These are phyloP conservation scores for Crax fasciolata DNA, from an alignment of 2,797 vertebrate species.

Conservation along the genomic window DNA sequence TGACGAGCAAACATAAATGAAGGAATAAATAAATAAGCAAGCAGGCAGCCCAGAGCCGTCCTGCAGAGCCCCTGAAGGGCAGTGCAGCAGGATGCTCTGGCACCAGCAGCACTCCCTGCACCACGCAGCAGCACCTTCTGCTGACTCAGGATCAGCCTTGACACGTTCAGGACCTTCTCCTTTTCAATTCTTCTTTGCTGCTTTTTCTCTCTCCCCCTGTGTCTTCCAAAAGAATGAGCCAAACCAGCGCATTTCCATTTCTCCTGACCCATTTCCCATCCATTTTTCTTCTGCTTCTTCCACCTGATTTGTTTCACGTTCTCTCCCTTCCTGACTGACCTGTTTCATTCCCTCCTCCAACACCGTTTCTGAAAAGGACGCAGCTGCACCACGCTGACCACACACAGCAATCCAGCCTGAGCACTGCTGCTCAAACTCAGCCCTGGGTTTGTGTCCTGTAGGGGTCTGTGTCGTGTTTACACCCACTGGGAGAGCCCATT, in stretches of 20 bases:
- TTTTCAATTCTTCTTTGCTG: not conserved
- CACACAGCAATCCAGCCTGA: rapidly evolving
- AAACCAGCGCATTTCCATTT: not conserved
- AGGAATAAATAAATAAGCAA: not conserved
- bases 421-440: not conserved
- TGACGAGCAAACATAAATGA: not conserved
- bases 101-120: not conserved
- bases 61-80: not conserved
- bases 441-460: not conserved
- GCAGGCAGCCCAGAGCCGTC: not conserved
- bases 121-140: not conserved
- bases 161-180: not conserved
- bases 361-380: not conserved
- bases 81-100: not conserved
- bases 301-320: not conserved
- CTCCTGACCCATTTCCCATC: not conserved
- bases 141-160: slow-evolving; percentile 57
- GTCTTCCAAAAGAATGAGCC: not conserved
- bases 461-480: not conserved
- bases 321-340: not conserved
- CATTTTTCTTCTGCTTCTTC: not conserved
- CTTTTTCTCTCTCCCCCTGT: not conserved
- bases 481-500: not conserved
- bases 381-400: not conserved
- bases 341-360: not conserved